These are phyloP conservation scores for Pagetopsis macropterus DNA, from an alignment of 2,797 vertebrate genomes.

Conservation along the genomic window DNA sequence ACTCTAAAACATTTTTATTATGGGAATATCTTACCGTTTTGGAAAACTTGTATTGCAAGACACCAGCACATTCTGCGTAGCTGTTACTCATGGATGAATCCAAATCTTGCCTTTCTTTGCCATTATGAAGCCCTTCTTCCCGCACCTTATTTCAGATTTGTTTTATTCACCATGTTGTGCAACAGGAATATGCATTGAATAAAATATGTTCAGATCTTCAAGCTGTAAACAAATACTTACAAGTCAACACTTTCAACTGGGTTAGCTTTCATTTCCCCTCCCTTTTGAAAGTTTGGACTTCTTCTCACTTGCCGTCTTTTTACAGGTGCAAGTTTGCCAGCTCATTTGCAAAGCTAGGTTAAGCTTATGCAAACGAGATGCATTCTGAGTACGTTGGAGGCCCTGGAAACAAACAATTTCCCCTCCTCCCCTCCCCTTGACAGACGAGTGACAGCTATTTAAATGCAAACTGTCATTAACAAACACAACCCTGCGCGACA, in stretches of 20 bases:
- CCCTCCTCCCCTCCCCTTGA: constrained; percentile 68
- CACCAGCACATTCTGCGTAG: too few species aligned
- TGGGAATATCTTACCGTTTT: neutral
- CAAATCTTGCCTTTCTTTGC: neutral
- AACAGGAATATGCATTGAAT: constrained; percentile 21
- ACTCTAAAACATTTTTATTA: neutral
- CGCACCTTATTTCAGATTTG: neutral
- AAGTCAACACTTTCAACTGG: constrained; percentile 56
- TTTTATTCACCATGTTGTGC: constrained; percentile 1
- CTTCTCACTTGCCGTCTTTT: constrained; percentile 49
- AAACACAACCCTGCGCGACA: constrained; percentile 83
- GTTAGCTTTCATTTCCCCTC: constrained; percentile 55
- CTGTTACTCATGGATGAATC: neutral
- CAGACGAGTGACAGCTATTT: constrained; percentile 84
- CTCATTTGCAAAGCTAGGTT: constrained; percentile 85
- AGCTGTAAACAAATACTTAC: constrained; percentile 45
- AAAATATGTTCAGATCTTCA: constrained; percentile 29
- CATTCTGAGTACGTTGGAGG: constrained; percentile 75
- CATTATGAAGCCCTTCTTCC: neutral
- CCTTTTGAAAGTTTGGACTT: constrained; percentile 64
- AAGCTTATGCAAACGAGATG: constrained; percentile 87
- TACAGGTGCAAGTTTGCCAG: constrained; percentile 72
- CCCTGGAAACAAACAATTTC: constrained; percentile 81
- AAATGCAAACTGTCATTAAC: constrained; percentile 86
- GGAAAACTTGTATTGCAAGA: neutral